Base-by-base conservation (phyloP, 2,888 invertebrate species). In the Lithophane semibrunnea region DNA sequence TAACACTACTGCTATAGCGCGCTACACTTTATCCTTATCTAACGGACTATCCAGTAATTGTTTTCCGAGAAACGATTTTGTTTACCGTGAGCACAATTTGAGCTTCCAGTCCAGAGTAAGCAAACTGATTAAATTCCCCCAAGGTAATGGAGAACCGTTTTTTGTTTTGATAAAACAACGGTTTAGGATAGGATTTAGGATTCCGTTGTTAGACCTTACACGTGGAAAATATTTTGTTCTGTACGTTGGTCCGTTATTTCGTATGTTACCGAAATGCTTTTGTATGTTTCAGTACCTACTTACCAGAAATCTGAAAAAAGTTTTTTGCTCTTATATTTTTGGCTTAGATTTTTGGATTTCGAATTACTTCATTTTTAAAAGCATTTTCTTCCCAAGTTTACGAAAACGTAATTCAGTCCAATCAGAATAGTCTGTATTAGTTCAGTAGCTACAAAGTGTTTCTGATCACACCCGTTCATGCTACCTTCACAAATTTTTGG, bases 81-180 rank as follows among this genome's bases (percentile, higher is more conserved):
- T 82, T 84, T 86, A 80, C 79, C 70, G 47, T 78, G 47, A 69
- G 60, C 75, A 68, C 77, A 82, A 73, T 80, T 84, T 78, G 68
- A 69, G 54, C 77, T 77, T 70, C 63, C 52, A 73, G 61, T 67
- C 18, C 61, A 63, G 49, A 69, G 69, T 67, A 77, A 66, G 69
- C 77, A 64, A 80, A 67, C 75, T 84, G 76, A 87, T 87, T 82
- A 84, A 84, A 84, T 82, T 75, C 47, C 73, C 66, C 42, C 69
- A 64, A 73, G 77, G 69, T 75, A 82, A 76, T 72, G 58, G 61
- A 70, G 44, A 47, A 82, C 49, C 47, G 49, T n/a, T 79, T 79
- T 76, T 79, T 72, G 66, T 66, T 60, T 72, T 78, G 13, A 58
- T 52, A 61, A 56, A 65, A 73, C 24, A 42, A 66, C 61, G 37